phyloP scores from a whole-genome alignment of 2,113 vertebrate species.

The Catharus fuscescens region DNA sequence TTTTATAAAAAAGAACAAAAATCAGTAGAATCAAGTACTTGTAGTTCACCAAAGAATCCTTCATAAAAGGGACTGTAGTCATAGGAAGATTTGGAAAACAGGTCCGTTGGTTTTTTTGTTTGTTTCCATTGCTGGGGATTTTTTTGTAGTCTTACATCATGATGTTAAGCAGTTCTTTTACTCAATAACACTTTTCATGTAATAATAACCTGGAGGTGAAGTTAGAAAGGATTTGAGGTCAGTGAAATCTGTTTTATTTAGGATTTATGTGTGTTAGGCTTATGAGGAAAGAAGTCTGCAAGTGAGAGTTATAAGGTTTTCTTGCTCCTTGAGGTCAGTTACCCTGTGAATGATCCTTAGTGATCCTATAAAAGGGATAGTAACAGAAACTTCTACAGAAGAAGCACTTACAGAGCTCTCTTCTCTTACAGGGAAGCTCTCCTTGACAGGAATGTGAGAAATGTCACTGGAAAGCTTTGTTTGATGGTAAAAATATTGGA shows the following conservation, averaged over 20 bases:
- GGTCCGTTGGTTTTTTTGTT: not conserved
- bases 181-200: not conserved
- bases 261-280: not conserved
- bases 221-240: not conserved
- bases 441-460: not conserved
- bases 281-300: not conserved
- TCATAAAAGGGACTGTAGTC: not conserved
- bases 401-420: too few relatives aligned
- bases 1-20: not conserved
- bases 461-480: not conserved
- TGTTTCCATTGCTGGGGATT: not conserved
- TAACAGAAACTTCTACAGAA: not conserved
- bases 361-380: not conserved
- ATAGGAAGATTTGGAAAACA: not conserved
- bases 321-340: not conserved
- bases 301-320: not conserved
- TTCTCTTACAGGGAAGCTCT: too few relatives aligned
- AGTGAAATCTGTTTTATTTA: not conserved
- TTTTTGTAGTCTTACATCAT: not conserved
- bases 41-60: not conserved
- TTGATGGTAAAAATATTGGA: not conserved
- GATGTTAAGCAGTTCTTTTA: not conserved
- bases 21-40: not conserved
- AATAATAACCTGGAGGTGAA: not conserved
- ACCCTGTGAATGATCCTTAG: not conserved